Base-by-base conservation (phyloP, 2,888 invertebrate species). In the Phasia obesa region DNA sequence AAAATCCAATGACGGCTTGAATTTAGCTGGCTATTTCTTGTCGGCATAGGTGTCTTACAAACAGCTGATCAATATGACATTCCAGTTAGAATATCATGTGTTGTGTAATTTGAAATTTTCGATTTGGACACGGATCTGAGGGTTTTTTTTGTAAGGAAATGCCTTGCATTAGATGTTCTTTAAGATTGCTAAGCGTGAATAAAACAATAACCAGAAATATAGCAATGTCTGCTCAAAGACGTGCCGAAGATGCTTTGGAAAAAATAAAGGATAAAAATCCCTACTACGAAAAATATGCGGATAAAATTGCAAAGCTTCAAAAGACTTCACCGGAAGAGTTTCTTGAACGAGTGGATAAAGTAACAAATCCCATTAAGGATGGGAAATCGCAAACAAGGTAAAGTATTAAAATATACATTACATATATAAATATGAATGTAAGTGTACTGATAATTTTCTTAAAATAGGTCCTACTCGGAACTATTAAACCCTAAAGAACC, bases 261-360 rank as follows among this genome's bases (percentile, higher is more conserved):
- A 91, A 92, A 17, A 86, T 94, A 6, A 91, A 90, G 59, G 91
- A 92, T 53, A 91, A 89, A 4, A 97, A 97, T 92, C 96, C 97
- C 0, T 97, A 95, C 88, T 97, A 93, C 87, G 94, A 95, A 19
- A 97, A 97, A 88, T 97, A 97, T 91, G 94, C 96, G 0, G 91
- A 93, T 1, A 96, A 96, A 89, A 95, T 97, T 84, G 93, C 95
- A 0, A 92, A 93, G 80, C 89, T 96, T 21, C 96, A 96, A 89
- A 92, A 95, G 90, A 94, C 94, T 0, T 94, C 95, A 2, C 96
- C 96, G 0, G 94, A 95, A 86, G 96, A 96, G 88, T 96, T 96
- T 88, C 87, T 95, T 57, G 91, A 93, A 38, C 92, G 94, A 84
- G 90, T 95, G 13, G 94, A 95, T 87, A 92, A 92, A 35, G 88